Evolutionary conservation across 2,888 invertebrate species (phyloP), one percentile per base, ranked within the genome.

Genomic region (Drosophila merina): DNA sequence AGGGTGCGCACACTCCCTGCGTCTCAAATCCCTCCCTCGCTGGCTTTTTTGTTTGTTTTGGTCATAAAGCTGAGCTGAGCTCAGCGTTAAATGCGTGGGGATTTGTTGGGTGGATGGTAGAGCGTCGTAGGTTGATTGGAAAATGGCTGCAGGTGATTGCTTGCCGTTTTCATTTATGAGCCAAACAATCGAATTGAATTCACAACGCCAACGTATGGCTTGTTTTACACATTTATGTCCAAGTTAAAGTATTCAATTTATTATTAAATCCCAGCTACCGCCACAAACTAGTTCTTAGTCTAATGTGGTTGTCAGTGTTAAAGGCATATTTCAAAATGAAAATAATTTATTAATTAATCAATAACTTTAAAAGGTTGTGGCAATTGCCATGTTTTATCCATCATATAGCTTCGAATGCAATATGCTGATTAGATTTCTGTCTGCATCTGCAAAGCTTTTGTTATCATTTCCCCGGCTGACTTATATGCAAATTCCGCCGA

Each of bases 111-210:
- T 52, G 54, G 47, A 59, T 67, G 67, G 52, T 67, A 67, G 70
- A 60, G 66, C 60, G 59, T 51, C 64, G 74, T 71, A 68, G 79
- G 67, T 83, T 86, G 86, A 82, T 86, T 82, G 86, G 72, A 74
- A 86, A 76, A 83, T 77, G 63, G 76, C 86, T 82, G 82, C 79
- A 84, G 86, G 82, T 86, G 82, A 86, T 84, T 86, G 79, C 67
- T 59, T 70, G 72, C 62, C 71, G 71, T 78, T 79, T 79, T 74
- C 85, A 84, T 79, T 81, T 86, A 77, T 82, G 76, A 68, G 58
- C 31, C 52, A 70, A 60, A 54, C 58, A 48, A 52, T 31, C 56
- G 44, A 56, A 52, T 49, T 52, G 49, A 62, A 62, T 57, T 42
- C 48, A 55, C 47, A 70, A 51, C 48, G 50, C 54, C 55, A 50